A percentile compares a stretch with the other conserved stretches of the same genome.
Evolutionary conservation across 2,113 vertebrate genomes (phyloP).

Genomic region (Oryzias curvinotus): DNA sequence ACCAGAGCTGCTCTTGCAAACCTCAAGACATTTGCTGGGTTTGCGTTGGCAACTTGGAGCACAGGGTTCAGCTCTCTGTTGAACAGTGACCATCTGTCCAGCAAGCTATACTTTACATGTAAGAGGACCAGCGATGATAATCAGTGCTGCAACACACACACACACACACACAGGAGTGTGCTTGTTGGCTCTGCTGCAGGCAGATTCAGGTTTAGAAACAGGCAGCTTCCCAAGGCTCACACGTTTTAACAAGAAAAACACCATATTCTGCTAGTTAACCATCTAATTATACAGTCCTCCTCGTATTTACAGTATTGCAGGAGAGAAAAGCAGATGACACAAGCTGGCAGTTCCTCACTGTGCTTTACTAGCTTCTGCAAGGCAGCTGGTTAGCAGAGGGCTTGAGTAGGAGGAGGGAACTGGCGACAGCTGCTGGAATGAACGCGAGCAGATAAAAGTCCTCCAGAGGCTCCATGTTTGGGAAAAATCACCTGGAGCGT

Average conservation of each 20-base stretch:
- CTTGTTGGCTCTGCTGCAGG: slow-evolving; percentile 12
- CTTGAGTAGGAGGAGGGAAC: slow-evolving; percentile 46
- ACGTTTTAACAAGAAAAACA: slow-evolving; percentile 55
- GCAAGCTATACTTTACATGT: slow-evolving; percentile 14
- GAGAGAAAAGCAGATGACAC: slow-evolving; percentile 58
- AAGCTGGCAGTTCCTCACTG: slow-evolving; percentile 56
- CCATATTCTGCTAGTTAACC: slow-evolving; percentile 47
- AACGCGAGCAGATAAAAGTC: slow-evolving; percentile 51
- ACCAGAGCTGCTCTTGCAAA: slow-evolving; percentile 24
- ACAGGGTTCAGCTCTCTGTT: slow-evolving; percentile 41
- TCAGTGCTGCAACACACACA: slow-evolving; percentile 18
- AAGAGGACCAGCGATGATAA: slow-evolving; percentile 22
- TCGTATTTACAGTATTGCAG: slow-evolving; percentile 53
- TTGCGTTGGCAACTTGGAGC: slow-evolving; percentile 25
- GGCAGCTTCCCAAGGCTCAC: slow-evolving; percentile 33
- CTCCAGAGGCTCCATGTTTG: slow-evolving; percentile 36
- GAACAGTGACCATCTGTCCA: slow-evolving; percentile 61
- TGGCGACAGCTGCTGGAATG: slow-evolving; percentile 51
- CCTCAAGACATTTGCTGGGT: slow-evolving; percentile 47
- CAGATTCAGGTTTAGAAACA: slow-evolving; percentile 21
- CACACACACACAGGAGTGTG: slow-evolving; percentile 1
- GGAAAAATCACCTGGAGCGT: slow-evolving; percentile 53
- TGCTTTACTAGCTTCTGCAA: slow-evolving; percentile 42
- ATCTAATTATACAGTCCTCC: slow-evolving; percentile 53
- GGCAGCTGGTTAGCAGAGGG: slow-evolving; percentile 70